Evolutionary conservation across 2,888 invertebrate genomes (phyloP), one percentile per base, ranked within the genome.

Genomic region (Caenorhabditis panamensis): DNA sequence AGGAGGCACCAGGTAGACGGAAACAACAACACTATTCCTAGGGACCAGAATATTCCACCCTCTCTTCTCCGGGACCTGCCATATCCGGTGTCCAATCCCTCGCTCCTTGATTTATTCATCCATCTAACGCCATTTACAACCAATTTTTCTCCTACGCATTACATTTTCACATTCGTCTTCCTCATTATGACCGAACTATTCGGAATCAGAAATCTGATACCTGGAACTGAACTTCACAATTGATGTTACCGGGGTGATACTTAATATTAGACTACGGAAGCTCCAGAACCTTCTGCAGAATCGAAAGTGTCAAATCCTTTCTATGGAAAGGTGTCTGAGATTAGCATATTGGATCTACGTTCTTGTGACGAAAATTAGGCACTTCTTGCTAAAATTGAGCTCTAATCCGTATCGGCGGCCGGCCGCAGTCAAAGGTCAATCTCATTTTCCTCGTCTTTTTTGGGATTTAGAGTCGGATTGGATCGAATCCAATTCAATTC

Each of bases 391-490:
- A 16, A 9, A 5, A 49, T n/a, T 18, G 49, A 49, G 49, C 49
- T 49, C 22, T 49, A 49, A 49, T 49, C 49, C 49, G 2, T 49
- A 49, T 49, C 22, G 20, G 13, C 5, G 13, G 13, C 5, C 5
- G 24, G 8, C 22, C 4, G 13, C 28, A 26, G 54, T n/a, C 54
- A 51, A 53, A 64, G 64, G 64, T 64, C 53, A 53, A 64, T 53
- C 64, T 64, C 37, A 51, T 53, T 64, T 53, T 54, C 24, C 26
- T 49, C 18, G 3, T 20, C 16, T 41, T 41, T 9, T 16, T 9
- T 3, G 16, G 41, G 41, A 41, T 11, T 41, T 9, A 41, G 9
- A 11, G 41, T 2, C 41, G 13, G 41, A 41, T 9, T 41, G 41
- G 41, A 41, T 11, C 11, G 44, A 9, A 16, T 16, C 44, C 20